A percentile compares a stretch with the other conserved stretches of the same genome.
phyloP scores from a whole-genome alignment of 1,140 invertebrate species.

The Atta cephalotes region DNA sequence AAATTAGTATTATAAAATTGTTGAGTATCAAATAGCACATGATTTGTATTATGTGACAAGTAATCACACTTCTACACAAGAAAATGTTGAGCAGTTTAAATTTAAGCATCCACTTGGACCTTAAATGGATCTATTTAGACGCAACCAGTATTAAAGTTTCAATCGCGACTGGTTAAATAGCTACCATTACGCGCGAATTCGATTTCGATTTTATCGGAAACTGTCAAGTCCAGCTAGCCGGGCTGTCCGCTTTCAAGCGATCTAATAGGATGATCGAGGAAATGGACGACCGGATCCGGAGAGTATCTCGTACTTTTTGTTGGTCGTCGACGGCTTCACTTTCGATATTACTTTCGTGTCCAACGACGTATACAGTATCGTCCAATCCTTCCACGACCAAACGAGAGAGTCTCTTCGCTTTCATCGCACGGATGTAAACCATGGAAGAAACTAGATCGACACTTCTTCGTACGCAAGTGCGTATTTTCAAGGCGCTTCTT shows the following conservation, averaged over 20 bases:
- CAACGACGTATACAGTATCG: conserved; percentile 83
- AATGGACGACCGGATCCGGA: conserved; percentile 66
- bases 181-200: conserved; percentile 39
- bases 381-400: conserved; percentile 76
- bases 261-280: conserved; percentile 64
- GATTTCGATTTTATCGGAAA: conserved; percentile 66
- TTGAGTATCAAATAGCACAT: not conserved
- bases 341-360: conserved; percentile 84
- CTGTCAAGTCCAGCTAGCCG: conserved; percentile 24
- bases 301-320: conserved; percentile 69
- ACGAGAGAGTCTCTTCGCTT: conserved; percentile 83
- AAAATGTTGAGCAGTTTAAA: not conserved
- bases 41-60: not conserved
- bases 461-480: conserved; percentile 61
- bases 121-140: conserved; percentile 7
- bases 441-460: conserved; percentile 80
- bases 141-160: conserved; percentile 19
- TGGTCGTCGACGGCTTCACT: conserved; percentile 79
- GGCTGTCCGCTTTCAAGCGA: conserved; percentile 45
- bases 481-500: conserved; percentile 24
- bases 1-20: not conserved
- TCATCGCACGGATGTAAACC: conserved; percentile 70
- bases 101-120: conserved; percentile 8
- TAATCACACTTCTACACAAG: not conserved
- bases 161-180: conserved; percentile 38